Base-by-base conservation (phyloP, 2,888 invertebrate species). In the Catocala nupta region DNA sequence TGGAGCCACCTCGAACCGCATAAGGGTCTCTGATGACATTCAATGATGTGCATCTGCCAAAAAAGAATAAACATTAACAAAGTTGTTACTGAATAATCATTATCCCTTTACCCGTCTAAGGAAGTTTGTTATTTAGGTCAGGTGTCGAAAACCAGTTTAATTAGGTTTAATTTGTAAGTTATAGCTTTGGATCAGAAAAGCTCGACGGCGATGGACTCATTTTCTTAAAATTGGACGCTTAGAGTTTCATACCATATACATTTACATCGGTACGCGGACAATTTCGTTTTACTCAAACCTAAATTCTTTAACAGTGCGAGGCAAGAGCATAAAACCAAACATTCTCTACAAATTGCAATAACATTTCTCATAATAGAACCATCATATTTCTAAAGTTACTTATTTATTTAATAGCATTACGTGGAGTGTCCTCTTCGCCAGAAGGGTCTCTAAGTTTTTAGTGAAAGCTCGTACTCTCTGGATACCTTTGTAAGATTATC, bases 1-100 rank as follows among this genome's bases (percentile, higher is more conserved):
- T 92, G 8, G 95, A 95, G 5, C 91, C 92, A 5, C 93, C 95
- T 5, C 94, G 89, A 0, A 94, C 89, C 36, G 95, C 95, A 80
- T 96, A 96, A 34, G 96, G 96, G 83, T 96, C 96, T 81, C 96
- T 95, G 83, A 98, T 97, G 77, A 97, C 97, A 90, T 97, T 97
- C 75, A 98, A 93, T 65, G 98, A 98, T 61, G 97, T 97, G 90
- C 98, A 97, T 81, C 97, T 96, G 81, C 50, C 63, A 70, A 75
- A 47, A 3, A 68, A 45, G 55, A 12, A 25, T 1, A 12, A 48
- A 3, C 7, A 12, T 45, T 45, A 39, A 7, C 6, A 39, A 39
- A 39, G 25, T 25, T 25, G 25, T 25, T 25, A 25, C 4, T 25
- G 25, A 25, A 25, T 25, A 25, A 25, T 25, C 25, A 3, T 3